phyloP scores from a whole-genome alignment of 2,888 invertebrate species.

The Lasius fuliginosus region DNA sequence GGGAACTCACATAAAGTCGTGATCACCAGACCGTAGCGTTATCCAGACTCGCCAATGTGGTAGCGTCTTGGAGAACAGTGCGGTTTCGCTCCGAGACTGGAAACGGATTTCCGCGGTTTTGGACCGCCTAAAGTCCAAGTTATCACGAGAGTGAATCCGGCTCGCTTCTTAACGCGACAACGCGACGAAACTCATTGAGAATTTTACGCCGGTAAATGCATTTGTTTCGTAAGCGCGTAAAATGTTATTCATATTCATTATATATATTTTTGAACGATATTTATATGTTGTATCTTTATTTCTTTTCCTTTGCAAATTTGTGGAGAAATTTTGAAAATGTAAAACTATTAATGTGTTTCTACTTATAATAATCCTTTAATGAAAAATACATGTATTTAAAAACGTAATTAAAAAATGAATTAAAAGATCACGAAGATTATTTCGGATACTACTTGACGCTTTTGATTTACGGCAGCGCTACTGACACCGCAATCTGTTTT shows the following conservation, averaged over 20 bases:
- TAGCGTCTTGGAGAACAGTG: slow-evolving; percentile 65
- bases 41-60: slow-evolving; percentile 67
- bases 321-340: neutral
- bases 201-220: slow-evolving; percentile 5
- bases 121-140: slow-evolving; percentile 61
- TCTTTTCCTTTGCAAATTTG: neutral
- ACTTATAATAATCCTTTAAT: neutral
- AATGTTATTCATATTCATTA: neutral
- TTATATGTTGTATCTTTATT: neutral
- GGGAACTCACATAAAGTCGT: slow-evolving; percentile 66
- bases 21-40: slow-evolving; percentile 77
- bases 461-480: neutral
- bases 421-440: neutral
- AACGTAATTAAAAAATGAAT: neutral
- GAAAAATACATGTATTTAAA: neutral
- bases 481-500: neutral
- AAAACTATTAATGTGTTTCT: neutral
- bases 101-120: slow-evolving; percentile 76
- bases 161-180: slow-evolving; percentile 56
- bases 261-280: neutral
- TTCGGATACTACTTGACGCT: neutral
- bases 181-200: slow-evolving; percentile 45
- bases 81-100: slow-evolving; percentile 67
- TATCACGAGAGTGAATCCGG: slow-evolving; percentile 60
- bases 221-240: neutral